These are phyloP conservation scores for Gryon sp. DNA, from an alignment of 1,140 invertebrate species.

Conservation along the genomic window DNA sequence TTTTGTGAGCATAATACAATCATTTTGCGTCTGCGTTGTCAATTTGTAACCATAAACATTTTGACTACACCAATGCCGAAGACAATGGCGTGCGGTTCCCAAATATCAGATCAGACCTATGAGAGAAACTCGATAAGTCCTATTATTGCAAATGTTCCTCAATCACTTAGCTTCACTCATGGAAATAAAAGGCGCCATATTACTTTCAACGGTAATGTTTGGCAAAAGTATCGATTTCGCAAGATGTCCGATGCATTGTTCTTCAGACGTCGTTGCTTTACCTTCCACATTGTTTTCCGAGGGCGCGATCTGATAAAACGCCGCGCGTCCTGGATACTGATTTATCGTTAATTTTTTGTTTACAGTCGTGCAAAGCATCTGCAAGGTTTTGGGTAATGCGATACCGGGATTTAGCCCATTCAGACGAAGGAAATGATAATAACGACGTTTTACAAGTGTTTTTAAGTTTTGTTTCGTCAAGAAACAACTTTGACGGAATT, in stretches of 20 bases:
- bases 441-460: constrained; percentile 29
- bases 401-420: constrained; percentile 39
- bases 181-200: constrained; percentile 47
- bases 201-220: constrained; percentile 53
- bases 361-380: constrained; percentile 59
- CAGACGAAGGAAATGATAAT: constrained; percentile 36
- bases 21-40: constrained; percentile 37
- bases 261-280: constrained; percentile 12
- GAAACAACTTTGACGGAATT: too few species aligned
- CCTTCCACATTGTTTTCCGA: constrained; percentile 41
- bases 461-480: too few species aligned
- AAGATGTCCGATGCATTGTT: constrained; percentile 44
- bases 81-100: constrained; percentile 32
- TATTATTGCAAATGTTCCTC: constrained; percentile 47
- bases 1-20: constrained; percentile 49
- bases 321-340: constrained; percentile 16
- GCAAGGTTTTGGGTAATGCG: constrained; percentile 50
- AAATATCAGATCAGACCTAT: constrained; percentile 31
- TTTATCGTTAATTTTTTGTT: constrained; percentile 62
- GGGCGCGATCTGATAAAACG: constrained; percentile 32
- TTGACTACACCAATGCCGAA: constrained; percentile 38
- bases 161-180: constrained; percentile 40
- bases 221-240: constrained; percentile 62
- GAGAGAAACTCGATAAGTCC: constrained; percentile 48
- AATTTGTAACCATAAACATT: constrained; percentile 59